Conservation (phyloP, 1,140 invertebrate species). For the Eubasilissa regina region DNA sequence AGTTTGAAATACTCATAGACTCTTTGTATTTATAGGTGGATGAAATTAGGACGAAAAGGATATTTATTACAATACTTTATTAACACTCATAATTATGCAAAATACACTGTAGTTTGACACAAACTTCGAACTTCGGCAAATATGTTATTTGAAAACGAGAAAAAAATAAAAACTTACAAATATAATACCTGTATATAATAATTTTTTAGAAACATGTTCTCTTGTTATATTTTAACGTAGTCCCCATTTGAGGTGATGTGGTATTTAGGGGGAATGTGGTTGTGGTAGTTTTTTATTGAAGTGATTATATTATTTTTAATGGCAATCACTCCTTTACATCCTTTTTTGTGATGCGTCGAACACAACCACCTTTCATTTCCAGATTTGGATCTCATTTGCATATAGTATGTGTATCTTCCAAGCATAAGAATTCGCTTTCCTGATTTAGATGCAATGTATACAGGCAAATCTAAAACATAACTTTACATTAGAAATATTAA, state of each 20-base stretch:
- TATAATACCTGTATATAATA: neutral
- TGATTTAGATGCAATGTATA: slow-evolving; percentile 12
- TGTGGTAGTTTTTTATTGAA: slow-evolving; percentile 2
- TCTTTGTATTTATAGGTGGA: too few relatives aligned
- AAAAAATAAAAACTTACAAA: neutral
- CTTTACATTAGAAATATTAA: too few relatives aligned
- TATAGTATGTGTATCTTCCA: slow-evolving; percentile 13
- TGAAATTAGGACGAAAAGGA: too few relatives aligned
- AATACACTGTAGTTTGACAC: too few relatives aligned
- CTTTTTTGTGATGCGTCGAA: slow-evolving; percentile 34
- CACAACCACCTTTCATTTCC: slow-evolving; percentile 43
- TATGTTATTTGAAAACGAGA: too few relatives aligned
- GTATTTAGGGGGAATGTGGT: slow-evolving; percentile 16
- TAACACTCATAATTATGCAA: too few relatives aligned
- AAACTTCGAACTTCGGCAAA: too few relatives aligned
- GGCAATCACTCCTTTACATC: slow-evolving; percentile 38
- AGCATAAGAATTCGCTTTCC: slow-evolving; percentile 24
- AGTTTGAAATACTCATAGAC: too few relatives aligned
- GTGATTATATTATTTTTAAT: slow-evolving; percentile 18
- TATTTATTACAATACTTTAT: too few relatives aligned
- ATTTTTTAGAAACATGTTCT: neutral
- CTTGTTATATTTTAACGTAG: neutral
- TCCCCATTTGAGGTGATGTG: neutral
- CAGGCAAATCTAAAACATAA: too few relatives aligned
- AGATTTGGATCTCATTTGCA: neutral